Percentiles rank a stretch among this genome's conserved stretches.
Conservation (phyloP, 2,113 vertebrate genomes). For the Cairina moschata region DNA sequence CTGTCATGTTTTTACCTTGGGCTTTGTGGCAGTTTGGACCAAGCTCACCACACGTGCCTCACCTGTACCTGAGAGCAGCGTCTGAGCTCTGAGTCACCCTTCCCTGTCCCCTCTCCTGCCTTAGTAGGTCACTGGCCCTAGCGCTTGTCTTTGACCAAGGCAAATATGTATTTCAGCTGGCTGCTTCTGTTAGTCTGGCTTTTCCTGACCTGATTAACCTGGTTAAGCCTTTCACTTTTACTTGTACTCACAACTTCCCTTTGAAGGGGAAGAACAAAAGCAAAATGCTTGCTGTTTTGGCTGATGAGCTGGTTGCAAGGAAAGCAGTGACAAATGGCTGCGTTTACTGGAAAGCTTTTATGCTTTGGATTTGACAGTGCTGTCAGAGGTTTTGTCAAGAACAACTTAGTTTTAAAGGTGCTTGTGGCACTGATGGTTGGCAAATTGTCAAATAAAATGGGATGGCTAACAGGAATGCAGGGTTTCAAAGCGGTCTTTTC, state of each 20-base stretch:
- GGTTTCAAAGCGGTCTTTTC: accelerated
- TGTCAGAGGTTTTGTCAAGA: not conserved
- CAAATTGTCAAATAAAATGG: not conserved
- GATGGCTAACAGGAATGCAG: not conserved
- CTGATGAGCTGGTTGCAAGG: not conserved
- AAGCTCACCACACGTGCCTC: not conserved
- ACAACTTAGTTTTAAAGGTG: not conserved
- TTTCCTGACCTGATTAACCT: not conserved
- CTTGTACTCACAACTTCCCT: not conserved
- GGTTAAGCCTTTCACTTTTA: not conserved
- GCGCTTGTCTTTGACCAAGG: not conserved
- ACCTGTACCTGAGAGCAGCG: not conserved
- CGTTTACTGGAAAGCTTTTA: not conserved
- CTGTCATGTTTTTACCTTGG: not conserved
- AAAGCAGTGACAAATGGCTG: not conserved
- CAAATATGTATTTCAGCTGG: not conserved
- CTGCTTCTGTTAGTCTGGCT: not conserved
- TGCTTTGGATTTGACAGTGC: not conserved
- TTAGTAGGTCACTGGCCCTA: not conserved
- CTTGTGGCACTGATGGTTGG: not conserved
- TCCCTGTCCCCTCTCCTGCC: not conserved
- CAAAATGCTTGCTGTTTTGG: not conserved
- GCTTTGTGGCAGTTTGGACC: not conserved
- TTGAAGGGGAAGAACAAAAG: not conserved
- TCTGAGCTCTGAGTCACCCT: not conserved